A percentile compares a stretch with the other conserved stretches of the same genome.
These are phyloP conservation scores for Drosophila kanapiae DNA, from an alignment of 1,140 invertebrate species.

Conservation along the genomic window DNA sequence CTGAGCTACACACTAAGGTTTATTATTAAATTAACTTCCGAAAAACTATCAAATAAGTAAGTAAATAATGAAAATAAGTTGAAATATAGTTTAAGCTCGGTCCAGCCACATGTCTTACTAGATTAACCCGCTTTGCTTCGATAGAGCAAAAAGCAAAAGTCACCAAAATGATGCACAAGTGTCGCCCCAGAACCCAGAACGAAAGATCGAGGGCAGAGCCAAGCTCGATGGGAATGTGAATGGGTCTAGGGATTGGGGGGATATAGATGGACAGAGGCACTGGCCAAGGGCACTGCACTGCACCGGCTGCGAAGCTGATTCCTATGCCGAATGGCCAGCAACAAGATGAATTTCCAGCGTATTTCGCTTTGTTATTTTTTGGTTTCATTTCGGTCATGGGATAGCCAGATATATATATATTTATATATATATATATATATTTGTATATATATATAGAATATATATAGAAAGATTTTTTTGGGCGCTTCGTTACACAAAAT, in stretches of 20 bases:
- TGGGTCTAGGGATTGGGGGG: conserved; percentile 2
- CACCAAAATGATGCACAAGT: conserved; percentile 72
- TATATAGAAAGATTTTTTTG: conserved; percentile 68
- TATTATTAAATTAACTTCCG: too few species aligned
- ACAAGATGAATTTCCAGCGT: conserved; percentile 80
- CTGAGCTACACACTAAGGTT: too few species aligned
- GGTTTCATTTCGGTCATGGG: conserved; percentile 69
- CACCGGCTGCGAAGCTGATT: conserved; percentile 39
- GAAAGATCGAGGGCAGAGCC: conserved; percentile 26
- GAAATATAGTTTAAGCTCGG: neutral
- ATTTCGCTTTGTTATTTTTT: conserved; percentile 72
- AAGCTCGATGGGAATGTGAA: conserved; percentile 11
- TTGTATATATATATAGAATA: conserved; percentile 3
- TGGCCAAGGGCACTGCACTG: conserved; percentile 30
- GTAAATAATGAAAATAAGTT: too few species aligned
- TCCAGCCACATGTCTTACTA: neutral
- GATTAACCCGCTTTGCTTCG: neutral
- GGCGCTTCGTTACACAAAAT: conserved; percentile 84
- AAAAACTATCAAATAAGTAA: too few species aligned
- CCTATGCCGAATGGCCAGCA: conserved; percentile 31
- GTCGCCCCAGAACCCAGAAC: conserved; percentile 46
- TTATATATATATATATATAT: conserved; percentile 27
- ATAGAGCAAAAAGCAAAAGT: conserved; percentile 38
- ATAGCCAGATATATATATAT: conserved; percentile 39
- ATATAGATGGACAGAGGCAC: neutral